Evolutionary conservation across 2,113 vertebrate genomes (phyloP), one percentile per base, ranked within the genome.

Genomic region (Stictonetta naevosa): DNA sequence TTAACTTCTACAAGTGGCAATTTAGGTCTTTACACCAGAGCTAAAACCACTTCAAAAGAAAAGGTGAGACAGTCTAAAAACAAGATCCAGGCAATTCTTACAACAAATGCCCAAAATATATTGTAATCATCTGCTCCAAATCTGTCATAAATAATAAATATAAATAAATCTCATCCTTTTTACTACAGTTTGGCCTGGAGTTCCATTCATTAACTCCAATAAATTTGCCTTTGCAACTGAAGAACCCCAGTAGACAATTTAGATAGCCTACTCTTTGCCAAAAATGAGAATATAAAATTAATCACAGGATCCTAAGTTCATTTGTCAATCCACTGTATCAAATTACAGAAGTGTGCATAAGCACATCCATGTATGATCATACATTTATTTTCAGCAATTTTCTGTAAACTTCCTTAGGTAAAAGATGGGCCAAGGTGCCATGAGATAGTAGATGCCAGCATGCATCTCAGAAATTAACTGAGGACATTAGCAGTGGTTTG

Each of bases 41-140:
- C 56, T 94, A 92, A 92, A 95, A 69, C 28, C 90, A 81, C 83
- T 95, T 64, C 82, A 74, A 63, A 90, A 77, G n/a, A 48, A 90
- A 95, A 73, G 56, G 50, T 71, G 72, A 60, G 40, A 50, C 9
- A 79, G 50, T 33, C 36, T 36, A 66, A 38, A 91, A 85, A 2
- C n/a, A 85, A 90, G 48, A 83, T 18, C 7, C 44, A 69, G 23
- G 38, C 40, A 85, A 60, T 79, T 85, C 74, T 80, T 73, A 86
- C 53, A 68, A 33, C 6, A 77, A 62, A 36, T 46, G 38, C 42
- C 69, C 86, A 84, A 84, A 91, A 60, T 46, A 64, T 10, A 33
- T 6, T 72, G 28, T 60, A 64, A 13, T 92, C 75, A 56, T 20
- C 34, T 79, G 13, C 34, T 64, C 29, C 36, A 2, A 20, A 88